Evolutionary conservation across 2,888 invertebrate species (phyloP).

Genomic region (Phyto melanocephala): DNA sequence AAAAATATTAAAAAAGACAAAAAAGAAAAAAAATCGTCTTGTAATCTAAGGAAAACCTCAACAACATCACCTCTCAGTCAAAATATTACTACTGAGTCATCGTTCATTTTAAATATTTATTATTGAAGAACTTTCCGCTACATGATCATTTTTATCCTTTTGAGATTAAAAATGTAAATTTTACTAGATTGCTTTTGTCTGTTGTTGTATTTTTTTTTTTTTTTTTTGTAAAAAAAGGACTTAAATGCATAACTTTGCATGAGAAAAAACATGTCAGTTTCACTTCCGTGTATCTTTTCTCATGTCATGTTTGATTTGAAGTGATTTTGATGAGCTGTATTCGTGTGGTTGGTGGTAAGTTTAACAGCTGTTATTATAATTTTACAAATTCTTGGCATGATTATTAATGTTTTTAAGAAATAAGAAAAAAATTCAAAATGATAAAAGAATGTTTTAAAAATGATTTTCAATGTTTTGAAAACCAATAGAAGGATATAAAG

Average conservation of each 20-base stretch:
- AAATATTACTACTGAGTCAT: background rate
- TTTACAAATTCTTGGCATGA: background rate
- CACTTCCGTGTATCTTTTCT: background rate
- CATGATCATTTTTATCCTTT: constrained; percentile 71
- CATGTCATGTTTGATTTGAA: constrained; percentile 42
- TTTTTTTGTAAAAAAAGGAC: constrained; percentile 44
- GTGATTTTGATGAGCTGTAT: constrained; percentile 11
- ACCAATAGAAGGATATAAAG: too few relatives aligned
- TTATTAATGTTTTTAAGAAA: background rate
- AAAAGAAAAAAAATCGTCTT: background rate
- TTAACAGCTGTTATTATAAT: constrained; percentile 16
- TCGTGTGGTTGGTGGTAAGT: background rate
- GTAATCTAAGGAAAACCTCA: constrained; percentile 41
- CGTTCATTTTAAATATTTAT: background rate
- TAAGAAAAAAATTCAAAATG: background rate
- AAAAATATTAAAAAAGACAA: background rate
- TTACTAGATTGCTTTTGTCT: too few relatives aligned
- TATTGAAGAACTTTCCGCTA: constrained; percentile 5
- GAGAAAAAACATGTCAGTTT: constrained; percentile 49
- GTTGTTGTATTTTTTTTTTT: too few relatives aligned
- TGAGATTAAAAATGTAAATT: constrained; percentile 77
- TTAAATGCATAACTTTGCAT: constrained; percentile 68
- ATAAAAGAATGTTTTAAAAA: background rate
- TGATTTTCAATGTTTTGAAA: background rate
- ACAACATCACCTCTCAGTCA: background rate